phyloP scores from a whole-genome alignment of 2,113 vertebrate species.

The Oxyruncus cristatus region DNA sequence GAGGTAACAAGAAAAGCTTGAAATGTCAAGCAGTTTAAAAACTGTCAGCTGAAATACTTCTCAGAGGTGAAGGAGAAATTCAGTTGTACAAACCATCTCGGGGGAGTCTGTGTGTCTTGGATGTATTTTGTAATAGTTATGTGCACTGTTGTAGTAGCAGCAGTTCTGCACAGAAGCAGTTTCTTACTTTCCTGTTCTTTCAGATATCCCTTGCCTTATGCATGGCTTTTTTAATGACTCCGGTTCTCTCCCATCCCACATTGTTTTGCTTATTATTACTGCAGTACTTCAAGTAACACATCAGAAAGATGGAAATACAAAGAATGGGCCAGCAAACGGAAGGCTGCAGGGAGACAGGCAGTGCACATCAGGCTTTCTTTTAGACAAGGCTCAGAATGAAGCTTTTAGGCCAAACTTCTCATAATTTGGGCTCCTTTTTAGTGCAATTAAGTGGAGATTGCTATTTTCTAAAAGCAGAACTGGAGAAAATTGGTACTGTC shows the following conservation, averaged over 20 bases:
- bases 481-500: background rate
- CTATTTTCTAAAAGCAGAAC: background rate
- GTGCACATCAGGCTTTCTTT: background rate
- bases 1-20: background rate
- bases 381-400: background rate
- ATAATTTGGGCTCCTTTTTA: background rate
- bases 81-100: background rate
- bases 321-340: background rate
- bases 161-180: background rate
- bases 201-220: background rate
- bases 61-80: background rate
- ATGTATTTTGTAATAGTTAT: background rate
- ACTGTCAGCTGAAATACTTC: background rate
- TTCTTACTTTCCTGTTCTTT: background rate
- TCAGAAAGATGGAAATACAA: background rate
- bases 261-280: background rate
- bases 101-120: background rate
- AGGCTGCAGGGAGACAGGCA: background rate
- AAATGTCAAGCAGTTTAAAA: background rate
- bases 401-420: background rate
- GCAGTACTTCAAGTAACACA: background rate
- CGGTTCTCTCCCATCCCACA: background rate
- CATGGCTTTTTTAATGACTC: background rate
- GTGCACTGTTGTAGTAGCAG: background rate
- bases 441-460: background rate